Evolutionary conservation across 2,113 vertebrate species (phyloP).

Genomic region (Leucosticte australis): DNA sequence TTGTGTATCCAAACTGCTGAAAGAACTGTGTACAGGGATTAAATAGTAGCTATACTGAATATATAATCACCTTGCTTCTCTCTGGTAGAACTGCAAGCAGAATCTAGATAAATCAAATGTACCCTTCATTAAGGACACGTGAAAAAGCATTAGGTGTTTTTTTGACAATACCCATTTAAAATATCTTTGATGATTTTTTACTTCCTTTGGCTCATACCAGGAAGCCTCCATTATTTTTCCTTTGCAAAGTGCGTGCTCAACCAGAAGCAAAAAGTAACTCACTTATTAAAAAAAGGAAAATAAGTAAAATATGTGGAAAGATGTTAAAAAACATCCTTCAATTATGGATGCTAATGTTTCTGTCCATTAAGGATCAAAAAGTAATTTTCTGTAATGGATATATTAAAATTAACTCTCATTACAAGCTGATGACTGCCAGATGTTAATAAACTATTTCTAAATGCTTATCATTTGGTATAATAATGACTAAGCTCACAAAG

Average conservation of each 20-base stretch:
- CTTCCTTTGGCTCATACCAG: not conserved
- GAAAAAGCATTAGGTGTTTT: not conserved
- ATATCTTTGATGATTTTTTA: not conserved
- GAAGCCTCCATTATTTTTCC: not conserved
- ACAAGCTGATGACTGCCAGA: slow-evolving; percentile 17
- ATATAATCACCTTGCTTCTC: not conserved
- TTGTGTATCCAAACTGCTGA: not conserved
- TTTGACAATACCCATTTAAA: not conserved
- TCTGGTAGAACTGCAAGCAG: not conserved
- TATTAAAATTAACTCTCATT: slow-evolving; percentile 19
- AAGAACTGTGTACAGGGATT: not conserved
- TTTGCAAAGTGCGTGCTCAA: not conserved
- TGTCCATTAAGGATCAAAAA: slow-evolving; percentile 31
- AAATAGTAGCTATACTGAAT: not conserved
- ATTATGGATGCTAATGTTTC: not conserved
- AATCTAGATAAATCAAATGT: not conserved
- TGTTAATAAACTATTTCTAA: slow-evolving; percentile 31
- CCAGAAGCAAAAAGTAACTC: not conserved
- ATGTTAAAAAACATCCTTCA: not conserved
- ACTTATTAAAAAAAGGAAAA: not conserved
- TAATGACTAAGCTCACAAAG: not conserved
- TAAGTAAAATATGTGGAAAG: not conserved
- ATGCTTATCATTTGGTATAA: slow-evolving; percentile 1
- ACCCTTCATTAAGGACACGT: not conserved
- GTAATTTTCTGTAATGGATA: not conserved